Base-by-base conservation (phyloP, 2,888 invertebrate genomes). In the Lithosia quadra region DNA sequence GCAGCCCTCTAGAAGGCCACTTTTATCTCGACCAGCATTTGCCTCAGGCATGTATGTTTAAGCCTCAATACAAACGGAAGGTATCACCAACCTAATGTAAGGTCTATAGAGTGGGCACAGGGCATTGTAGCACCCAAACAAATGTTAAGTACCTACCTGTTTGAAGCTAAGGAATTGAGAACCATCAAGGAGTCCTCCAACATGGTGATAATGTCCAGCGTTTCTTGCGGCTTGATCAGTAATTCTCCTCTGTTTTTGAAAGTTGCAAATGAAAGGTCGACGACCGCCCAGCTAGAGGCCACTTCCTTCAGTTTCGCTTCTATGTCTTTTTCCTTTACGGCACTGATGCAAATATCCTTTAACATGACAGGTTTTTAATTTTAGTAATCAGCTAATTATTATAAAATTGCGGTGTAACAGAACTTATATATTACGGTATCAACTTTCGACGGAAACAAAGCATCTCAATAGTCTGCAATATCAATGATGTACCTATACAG, bases 161-260 rank as follows among this genome's bases (percentile, higher is more conserved):
- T 98, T 49, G 98, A 97, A 33, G 98, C 95, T 63, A 98, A 93
- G 0, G 98, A 98, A 82, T 98, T 97, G 77, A 98, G 96, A 34
- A 98, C 89, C 98, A 98, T 98, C 79, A 98, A 95, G 73, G 98
- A 97, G 85, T 98, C 98, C 91, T 98, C 98, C 33, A 98, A 92
- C 73, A 96, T 87, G 0, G 97, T 96, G 71, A 98, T 97, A 63
- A 97, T 97, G 76, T 98, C 98, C 0, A 96, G 88, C 0, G 97
- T 97, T 79, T 98, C 98, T 33, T 89, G 89, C 0, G 98, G 97
- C 88, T 97, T 98, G 9, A 98, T 92, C 1, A 98, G 91, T 15
- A 98, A 88, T 79, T 98, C 98, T 0, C 98, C 98, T 80, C 98
- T 95, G 71, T 96, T 96, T 89, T 98, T 98, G 87, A 98, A 98